A percentile compares a stretch with the other conserved stretches of the same genome.
These are phyloP conservation scores for Zaprionus lineosus DNA, from an alignment of 2,888 invertebrate genomes.

Conservation along the genomic window DNA sequence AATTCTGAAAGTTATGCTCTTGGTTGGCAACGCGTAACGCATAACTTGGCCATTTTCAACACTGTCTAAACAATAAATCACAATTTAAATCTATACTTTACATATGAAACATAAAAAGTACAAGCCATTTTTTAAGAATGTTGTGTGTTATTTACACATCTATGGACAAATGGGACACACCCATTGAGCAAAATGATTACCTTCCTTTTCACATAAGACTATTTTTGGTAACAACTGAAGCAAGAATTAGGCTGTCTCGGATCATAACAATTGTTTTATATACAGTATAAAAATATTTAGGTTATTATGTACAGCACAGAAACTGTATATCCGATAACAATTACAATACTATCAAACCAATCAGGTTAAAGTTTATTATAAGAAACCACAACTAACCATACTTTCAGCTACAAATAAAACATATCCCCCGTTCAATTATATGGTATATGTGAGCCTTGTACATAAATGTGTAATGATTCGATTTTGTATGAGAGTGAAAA, in stretches of 20 bases:
- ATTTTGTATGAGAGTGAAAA: conserved; percentile 10
- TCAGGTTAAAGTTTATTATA: conserved; percentile 59
- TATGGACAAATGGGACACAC: conserved; percentile 46
- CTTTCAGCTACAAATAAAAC: conserved; percentile 40
- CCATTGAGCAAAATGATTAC: conserved; percentile 36
- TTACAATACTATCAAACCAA: conserved; percentile 75
- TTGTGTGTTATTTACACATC: not conserved
- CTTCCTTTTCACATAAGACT: conserved; percentile 50
- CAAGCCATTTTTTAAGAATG: not conserved
- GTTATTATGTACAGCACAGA: conserved; percentile 1
- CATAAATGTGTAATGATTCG: not conserved
- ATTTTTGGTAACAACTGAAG: conserved; percentile 65
- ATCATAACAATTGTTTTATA: conserved; percentile 22
- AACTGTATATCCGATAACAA: conserved; percentile 32
- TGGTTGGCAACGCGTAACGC: conserved; percentile 43
- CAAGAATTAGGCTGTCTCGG: conserved; percentile 28
- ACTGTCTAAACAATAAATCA: conserved; percentile 50
- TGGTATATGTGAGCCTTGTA: conserved; percentile 8
- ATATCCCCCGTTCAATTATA: conserved; percentile 16
- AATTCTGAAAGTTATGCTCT: conserved; percentile 57
- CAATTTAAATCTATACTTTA: too few species aligned
- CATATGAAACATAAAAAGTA: too few species aligned
- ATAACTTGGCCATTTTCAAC: conserved; percentile 34
- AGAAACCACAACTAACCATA: conserved; percentile 29
- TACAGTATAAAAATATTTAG: conserved; percentile 7